Evolutionary conservation across 1,140 invertebrate species (phyloP).

Genomic region (Pararge aegeria): DNA sequence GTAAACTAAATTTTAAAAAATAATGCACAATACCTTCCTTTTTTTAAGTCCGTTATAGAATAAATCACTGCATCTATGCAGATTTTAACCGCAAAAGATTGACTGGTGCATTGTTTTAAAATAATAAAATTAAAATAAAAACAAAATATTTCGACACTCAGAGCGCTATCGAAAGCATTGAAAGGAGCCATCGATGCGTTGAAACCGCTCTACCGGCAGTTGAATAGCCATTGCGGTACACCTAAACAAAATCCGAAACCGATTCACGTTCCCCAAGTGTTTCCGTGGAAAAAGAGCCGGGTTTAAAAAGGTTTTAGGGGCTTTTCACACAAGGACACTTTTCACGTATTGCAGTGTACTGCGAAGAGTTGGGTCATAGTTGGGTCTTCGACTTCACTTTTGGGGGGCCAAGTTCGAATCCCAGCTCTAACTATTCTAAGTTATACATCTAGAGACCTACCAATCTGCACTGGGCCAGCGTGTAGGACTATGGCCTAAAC

Average conservation of each 20-base stretch:
- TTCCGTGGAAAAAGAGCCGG: background rate
- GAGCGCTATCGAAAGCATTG: background rate
- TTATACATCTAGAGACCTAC: too few species aligned
- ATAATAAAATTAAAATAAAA: background rate
- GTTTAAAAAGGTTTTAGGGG: background rate
- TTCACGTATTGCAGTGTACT: too few species aligned
- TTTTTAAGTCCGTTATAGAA: background rate
- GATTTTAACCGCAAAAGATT: background rate
- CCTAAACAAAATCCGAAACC: background rate
- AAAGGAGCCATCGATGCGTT: background rate
- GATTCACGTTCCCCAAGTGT: background rate
- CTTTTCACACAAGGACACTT: too few species aligned
- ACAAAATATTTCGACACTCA: background rate
- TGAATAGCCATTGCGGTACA: background rate
- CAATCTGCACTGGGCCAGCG: too few species aligned
- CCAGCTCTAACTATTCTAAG: too few species aligned
- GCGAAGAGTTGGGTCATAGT: too few species aligned
- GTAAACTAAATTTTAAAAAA: too few species aligned
- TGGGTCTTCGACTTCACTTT: too few species aligned
- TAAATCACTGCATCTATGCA: background rate
- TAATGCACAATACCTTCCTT: too few species aligned
- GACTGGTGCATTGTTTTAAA: background rate
- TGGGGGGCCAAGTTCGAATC: too few species aligned
- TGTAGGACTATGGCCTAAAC: too few species aligned
- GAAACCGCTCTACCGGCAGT: background rate